phyloP scores from a whole-genome alignment of 2,888 invertebrate genomes.

The Agonopterix heracliana region DNA sequence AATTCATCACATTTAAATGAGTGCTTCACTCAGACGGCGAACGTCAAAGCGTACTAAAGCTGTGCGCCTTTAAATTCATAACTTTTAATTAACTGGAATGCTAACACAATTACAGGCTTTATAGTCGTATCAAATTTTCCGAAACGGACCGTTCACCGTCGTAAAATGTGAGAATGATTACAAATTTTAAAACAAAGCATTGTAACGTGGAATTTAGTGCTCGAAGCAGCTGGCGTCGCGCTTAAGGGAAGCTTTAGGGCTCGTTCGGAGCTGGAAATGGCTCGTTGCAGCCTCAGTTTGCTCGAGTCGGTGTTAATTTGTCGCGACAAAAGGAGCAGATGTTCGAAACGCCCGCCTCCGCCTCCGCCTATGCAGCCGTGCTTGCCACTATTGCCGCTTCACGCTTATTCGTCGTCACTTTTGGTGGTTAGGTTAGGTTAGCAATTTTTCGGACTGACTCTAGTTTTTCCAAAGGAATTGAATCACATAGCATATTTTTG shows the following conservation, averaged over 20 bases:
- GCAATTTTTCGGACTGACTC: too few species aligned
- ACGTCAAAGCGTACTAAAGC: conserved; percentile 57
- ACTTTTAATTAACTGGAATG: conserved; percentile 74
- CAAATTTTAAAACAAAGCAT: conserved; percentile 74
- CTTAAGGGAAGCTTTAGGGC: conserved; percentile 67
- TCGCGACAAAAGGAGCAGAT: conserved; percentile 65
- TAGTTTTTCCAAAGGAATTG: too few species aligned
- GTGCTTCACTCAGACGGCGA: conserved; percentile 43
- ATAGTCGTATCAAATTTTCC: conserved; percentile 74
- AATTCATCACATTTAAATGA: conserved; percentile 51
- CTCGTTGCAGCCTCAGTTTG: conserved; percentile 57
- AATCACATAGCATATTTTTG: too few species aligned
- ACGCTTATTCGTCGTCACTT: too few species aligned
- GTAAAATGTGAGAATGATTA: conserved; percentile 76
- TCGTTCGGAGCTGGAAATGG: conserved; percentile 55
- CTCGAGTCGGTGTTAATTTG: conserved; percentile 66
- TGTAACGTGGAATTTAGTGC: conserved; percentile 70
- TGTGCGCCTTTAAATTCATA: conserved; percentile 70
- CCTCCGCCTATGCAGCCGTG: conserved; percentile 13
- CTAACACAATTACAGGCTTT: conserved; percentile 72
- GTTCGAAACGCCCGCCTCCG: conserved; percentile 34
- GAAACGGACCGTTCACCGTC: conserved; percentile 71
- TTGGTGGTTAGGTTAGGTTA: too few species aligned
- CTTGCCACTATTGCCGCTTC: background rate
- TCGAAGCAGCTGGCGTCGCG: conserved; percentile 59